Evolutionary conservation across 2,113 vertebrate species (phyloP).

Genomic region (Phylloscopus trochilus): DNA sequence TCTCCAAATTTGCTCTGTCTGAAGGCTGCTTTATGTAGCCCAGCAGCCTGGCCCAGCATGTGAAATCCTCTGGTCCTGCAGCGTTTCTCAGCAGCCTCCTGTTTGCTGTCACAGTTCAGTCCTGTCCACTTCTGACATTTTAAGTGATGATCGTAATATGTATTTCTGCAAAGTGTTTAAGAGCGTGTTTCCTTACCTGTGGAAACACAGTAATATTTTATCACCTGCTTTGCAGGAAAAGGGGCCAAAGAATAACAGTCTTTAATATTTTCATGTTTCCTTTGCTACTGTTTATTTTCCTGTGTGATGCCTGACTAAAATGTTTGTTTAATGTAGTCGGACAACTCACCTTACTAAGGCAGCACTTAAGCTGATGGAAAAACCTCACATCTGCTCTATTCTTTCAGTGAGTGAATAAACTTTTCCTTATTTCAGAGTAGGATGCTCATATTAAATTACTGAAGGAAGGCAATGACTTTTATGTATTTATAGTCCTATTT

Average conservation of each 20-base stretch:
- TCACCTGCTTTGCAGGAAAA: slow-evolving; percentile 67
- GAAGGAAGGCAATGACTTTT: slow-evolving; percentile 40
- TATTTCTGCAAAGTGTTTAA: slow-evolving; percentile 66
- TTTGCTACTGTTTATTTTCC: slow-evolving; percentile 73
- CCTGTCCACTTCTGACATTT: slow-evolving; percentile 37
- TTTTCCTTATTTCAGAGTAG: slow-evolving; percentile 54
- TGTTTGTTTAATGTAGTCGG: slow-evolving; percentile 65
- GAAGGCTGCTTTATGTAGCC: not conserved
- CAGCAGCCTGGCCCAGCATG: not conserved
- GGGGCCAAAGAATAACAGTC: slow-evolving; percentile 61
- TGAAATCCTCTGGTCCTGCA: not conserved
- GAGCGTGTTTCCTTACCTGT: slow-evolving; percentile 67
- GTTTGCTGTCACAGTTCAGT: slow-evolving; percentile 1
- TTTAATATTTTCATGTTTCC: slow-evolving; percentile 69
- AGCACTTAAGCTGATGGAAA: slow-evolving; percentile 52
- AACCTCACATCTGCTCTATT: slow-evolving; percentile 59
- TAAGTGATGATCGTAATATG: slow-evolving; percentile 64
- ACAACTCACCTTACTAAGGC: slow-evolving; percentile 58
- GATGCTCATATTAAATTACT: slow-evolving; percentile 56
- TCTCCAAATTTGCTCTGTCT: not conserved
- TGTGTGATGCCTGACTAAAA: slow-evolving; percentile 68
- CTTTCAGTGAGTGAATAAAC: slow-evolving; percentile 52
- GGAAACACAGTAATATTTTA: slow-evolving; percentile 71
- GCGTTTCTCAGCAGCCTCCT: not conserved
- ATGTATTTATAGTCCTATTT: slow-evolving; percentile 64